Conservation (phyloP, 2,797 vertebrate species). For the Alcedo quadribrachys region DNA sequence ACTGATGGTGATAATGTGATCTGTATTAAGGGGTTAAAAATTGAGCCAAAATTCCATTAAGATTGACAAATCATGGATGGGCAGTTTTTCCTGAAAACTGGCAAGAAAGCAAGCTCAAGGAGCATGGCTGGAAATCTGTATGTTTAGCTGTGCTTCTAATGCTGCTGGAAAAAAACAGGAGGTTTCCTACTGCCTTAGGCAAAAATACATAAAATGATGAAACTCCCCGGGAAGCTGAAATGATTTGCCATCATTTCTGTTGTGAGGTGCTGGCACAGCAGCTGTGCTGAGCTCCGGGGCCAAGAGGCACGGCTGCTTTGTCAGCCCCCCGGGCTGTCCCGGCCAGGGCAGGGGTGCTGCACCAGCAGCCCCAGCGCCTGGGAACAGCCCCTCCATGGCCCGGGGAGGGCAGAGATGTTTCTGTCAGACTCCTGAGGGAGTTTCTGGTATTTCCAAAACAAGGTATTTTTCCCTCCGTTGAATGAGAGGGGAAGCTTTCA, state of each 20-base stretch:
- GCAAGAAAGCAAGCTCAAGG: background rate
- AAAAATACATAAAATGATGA: constrained; percentile 2
- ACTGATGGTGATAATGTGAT: constrained; percentile 23
- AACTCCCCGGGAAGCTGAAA: background rate
- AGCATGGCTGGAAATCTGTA: constrained; percentile 4
- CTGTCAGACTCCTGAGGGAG: background rate
- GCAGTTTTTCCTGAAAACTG: constrained; percentile 25
- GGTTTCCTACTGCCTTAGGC: constrained; percentile 11
- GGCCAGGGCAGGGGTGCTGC: background rate
- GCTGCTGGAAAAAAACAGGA: background rate
- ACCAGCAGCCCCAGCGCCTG: background rate
- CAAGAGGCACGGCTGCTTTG: background rate
- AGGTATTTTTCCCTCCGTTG: background rate
- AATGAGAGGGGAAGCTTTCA: background rate
- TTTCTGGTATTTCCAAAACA: background rate
- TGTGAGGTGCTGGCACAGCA: no score
- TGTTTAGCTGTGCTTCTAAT: background rate
- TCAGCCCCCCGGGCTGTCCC: rapidly evolving
- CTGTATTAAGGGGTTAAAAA: constrained; percentile 50
- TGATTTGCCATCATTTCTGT: background rate
- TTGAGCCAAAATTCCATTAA: constrained; percentile 23
- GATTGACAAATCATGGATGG: background rate
- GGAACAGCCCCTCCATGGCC: background rate
- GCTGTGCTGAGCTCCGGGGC: no score
- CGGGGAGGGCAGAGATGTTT: background rate